Evolutionary conservation across 92 coral and sea anemone genomes (phyloP), one percentile per base, ranked within the genome.

Genomic region (Parazoanthus darwini): DNA sequence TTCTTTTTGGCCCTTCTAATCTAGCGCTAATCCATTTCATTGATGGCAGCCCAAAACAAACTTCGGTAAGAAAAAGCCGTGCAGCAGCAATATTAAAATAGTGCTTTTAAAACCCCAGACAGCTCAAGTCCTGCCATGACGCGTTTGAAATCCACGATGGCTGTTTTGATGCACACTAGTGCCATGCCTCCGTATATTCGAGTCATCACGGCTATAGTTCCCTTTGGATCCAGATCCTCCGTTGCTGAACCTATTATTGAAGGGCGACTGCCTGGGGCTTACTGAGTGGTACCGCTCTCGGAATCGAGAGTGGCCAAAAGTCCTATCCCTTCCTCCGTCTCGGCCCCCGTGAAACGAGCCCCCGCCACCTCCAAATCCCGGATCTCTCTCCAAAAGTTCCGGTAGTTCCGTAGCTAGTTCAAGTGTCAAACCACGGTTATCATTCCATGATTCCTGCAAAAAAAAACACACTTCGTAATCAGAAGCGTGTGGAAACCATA

Each of bases 371-470:
- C 92, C 88, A 63, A 7, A 85, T n/a, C 89, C 80, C 79, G 90
- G 85, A 2, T 79, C 74, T 42, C 92, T 89, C 82, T 91, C 95
- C 1, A 80, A 72, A 22, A 97, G 92, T 37, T 95, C 99, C 5
- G 99, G 99, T 14, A 97, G 91, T 56, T 97, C 93, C 39, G 82
- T 91, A 58, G 98, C 94, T 50, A 88, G 79, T 29, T 91, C 88
- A 6, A 97, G 92, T 5, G 91, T 91, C 7, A 93, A 78, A 54
- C 94, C 96, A 11, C 87, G 90, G 13, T 93, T 91, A 46, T 90
- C 93, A 7, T 74, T 54, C 99, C 99, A 96, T 1, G 90, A 92
- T 6, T 90, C 93, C 98, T 94, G 88, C 46, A 83, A 79, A 18
- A 22, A 66, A 26, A 77, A 29, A 29, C 33, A 50, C 5, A 85